Base-by-base conservation (phyloP, 2,888 invertebrate genomes). In the Aproaerema taeniolella region DNA sequence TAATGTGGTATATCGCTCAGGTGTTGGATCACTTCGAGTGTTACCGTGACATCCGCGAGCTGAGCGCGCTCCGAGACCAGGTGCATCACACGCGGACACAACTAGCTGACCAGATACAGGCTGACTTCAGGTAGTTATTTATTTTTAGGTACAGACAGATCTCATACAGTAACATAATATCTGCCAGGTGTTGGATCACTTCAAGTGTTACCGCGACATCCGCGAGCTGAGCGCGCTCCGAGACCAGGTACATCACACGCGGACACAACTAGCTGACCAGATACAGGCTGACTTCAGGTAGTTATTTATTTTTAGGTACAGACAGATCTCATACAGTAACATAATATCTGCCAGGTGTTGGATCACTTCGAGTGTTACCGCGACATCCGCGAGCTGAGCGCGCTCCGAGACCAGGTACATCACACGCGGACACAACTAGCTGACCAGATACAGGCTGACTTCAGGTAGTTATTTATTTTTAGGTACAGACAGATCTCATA, bases 101-200 rank as follows among this genome's bases (percentile, higher is more conserved):
- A 41, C 85, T 99, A 24, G 95, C 95, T 0, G 88, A 91, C 39
- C 98, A 98, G 85, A 97, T 99, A 42, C 91, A 93, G 1, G 90
- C 92, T 2, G 98, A 99, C 77, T 98, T 98, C n/a, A n/a, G n/a
- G n/a, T n/a, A n/a, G n/a, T n/a, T n/a, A n/a, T n/a, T n/a, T n/a
- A n/a, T n/a, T n/a, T n/a, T n/a, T n/a, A n/a, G n/a, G n/a, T n/a
- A n/a, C n/a, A n/a, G n/a, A n/a, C n/a, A n/a, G n/a, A n/a, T n/a
- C n/a, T n/a, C n/a, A n/a, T n/a, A n/a, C n/a, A n/a, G n/a, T n/a
- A n/a, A n/a, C n/a, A n/a, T n/a, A n/a, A n/a, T n/a, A n/a, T n/a
- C n/a, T n/a, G 2, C n/a, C 95, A 98, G 89, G 99, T 99, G 2
- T 91, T 99, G 73, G 93, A 96, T 48, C 96, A 99, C 76, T 97